Base-by-base conservation (phyloP, 2,113 vertebrate genomes). In the Chroicocephalus ridibundus region DNA sequence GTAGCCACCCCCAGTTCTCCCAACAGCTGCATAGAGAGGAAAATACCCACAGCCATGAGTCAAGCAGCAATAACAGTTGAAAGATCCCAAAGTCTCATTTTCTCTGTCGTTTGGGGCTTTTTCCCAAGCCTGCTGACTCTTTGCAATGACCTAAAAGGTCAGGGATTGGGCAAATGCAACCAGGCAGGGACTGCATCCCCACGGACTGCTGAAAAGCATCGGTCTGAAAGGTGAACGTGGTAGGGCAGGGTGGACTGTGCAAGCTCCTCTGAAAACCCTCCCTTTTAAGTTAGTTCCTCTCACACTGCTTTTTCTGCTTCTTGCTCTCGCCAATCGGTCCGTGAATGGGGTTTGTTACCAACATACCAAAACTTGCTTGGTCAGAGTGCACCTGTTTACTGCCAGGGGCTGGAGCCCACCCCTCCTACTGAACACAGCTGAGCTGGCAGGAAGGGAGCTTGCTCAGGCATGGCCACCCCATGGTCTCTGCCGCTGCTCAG, bases 1-100 rank as follows among this genome's bases (percentile, higher is more conserved):
- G 87, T 69, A 95, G 94, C 96, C 93, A 97, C 92, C 92, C 87
- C 91, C 95, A 86, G 93, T 64, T 96, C 94, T 97, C 96, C 86
- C 94, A 96, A 81, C 96, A 97, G 92, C 96, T 97, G 95, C 84
- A n/a, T 38, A 29, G 65, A 47, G 58, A 96, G 72, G 54, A 97
- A 90, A 95, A 94, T 92, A 96, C 76, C 88, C 91, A 0, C 64
- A 90, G 71, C 78, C 60, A 20, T 96, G 94, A 95, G 88, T 97
- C 93, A 96, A 81, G 47, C 71, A 46, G 71, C 55, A 91, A 57
- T 19, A 69, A 88, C 65, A 52, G 71, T 46, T 92, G 72, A 93
- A 83, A 87, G n/a, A 55, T 90, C 82, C 70, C 27, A 19, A 75
- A 91, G 46, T 14, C 38, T 54, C 10, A 80, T 90, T 91, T 77